Base-by-base conservation (phyloP, 2,113 vertebrate species). In the Periophthalmodon schlosseri region DNA sequence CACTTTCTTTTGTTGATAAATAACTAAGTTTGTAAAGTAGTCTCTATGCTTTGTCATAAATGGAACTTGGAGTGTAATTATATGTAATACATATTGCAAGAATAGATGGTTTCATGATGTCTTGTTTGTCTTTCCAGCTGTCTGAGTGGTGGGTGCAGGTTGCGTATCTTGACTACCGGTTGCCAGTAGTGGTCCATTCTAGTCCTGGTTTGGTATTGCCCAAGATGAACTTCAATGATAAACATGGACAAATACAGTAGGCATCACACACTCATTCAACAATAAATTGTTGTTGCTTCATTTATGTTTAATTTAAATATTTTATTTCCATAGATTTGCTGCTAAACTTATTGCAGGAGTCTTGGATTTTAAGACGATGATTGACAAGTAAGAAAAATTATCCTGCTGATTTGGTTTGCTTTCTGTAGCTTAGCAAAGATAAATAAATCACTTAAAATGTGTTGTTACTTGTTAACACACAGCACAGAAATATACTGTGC, bases 121-220 rank as follows among this genome's bases (percentile, higher is more conserved):
- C 23, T 21, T 21, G n/a, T n/a, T 23, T 23, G 11, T 78, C 4
- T 73, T 2, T 58, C 23, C 73, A 99, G 98, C 92, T 99, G 68
- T 97, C 97, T 0, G 95, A 97, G 23, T 99, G 98, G 98, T 99
- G 98, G 97, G 93, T 99, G 79, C 94, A 96, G 86, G 94, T 94
- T 0, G 97, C 98, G 28, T 99, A 99, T 74, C 93, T 99, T 7
- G 95, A 97, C 57, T 98, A 95, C 84, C 94, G 96, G 46, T 80
- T 97, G 86, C 97, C 98, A 0, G 95, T 99, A 56, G 96, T 97
- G 77, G 93, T 99, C 71, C 93, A 94, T 85, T 99, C 97, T 24
- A 99, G 94, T 88, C 97, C 97, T 0, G 97, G 96, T 0, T 86
- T 99, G 24, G 87, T 96, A 21, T 87, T 99, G 54, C 97, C 97